A percentile compares a stretch with the other conserved stretches of the same genome.
Evolutionary conservation across 2,113 vertebrate species (phyloP).

Genomic region (Spizaetus ornatus): DNA sequence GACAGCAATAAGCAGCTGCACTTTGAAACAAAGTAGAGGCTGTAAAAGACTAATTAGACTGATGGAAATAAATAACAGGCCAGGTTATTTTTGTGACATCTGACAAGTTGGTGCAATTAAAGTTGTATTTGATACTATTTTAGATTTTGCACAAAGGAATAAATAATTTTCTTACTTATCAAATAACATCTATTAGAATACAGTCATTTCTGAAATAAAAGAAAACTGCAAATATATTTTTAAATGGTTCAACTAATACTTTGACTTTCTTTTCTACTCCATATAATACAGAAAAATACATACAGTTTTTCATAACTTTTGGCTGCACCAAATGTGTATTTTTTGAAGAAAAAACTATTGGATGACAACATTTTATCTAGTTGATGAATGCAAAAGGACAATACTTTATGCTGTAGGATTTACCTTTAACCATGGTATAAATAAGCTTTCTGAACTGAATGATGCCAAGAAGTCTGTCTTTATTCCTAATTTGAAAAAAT

Average conservation of each 20-base stretch:
- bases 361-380: neutral
- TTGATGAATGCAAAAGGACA: neutral
- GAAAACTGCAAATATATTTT: neutral
- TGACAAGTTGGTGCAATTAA: neutral
- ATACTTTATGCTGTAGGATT: neutral
- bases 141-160: neutral
- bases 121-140: neutral
- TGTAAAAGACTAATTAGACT: neutral
- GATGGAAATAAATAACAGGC: neutral
- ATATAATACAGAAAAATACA: neutral
- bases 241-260: neutral
- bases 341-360: neutral
- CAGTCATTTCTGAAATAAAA: neutral
- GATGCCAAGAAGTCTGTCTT: neutral
- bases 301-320: neutral
- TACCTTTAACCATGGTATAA: neutral
- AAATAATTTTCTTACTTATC: neutral
- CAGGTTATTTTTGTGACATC: neutral
- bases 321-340: neutral
- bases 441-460: neutral
- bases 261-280: neutral
- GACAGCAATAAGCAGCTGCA: neutral
- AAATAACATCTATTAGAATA: neutral
- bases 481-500: neutral
- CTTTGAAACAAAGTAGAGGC: neutral